Evolutionary conservation across 2,113 vertebrate species (phyloP).

Genomic region (Myiozetetes cayanensis): DNA sequence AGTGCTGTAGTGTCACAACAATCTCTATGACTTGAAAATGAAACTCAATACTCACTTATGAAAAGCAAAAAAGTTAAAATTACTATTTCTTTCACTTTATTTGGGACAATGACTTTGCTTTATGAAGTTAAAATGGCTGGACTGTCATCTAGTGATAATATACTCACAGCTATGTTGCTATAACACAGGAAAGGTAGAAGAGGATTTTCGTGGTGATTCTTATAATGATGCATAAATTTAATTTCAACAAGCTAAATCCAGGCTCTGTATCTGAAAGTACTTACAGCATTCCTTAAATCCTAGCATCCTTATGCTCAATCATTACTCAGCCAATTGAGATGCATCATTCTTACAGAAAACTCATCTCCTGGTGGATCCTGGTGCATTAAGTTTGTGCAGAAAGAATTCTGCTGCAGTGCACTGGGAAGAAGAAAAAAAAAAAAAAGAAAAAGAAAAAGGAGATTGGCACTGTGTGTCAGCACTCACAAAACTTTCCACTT

Average conservation of each 20-base stretch:
- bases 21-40: neutral
- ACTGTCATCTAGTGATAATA: constrained; percentile 41
- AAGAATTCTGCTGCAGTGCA: constrained; percentile 22
- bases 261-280: neutral
- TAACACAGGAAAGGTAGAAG: neutral
- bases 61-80: neutral
- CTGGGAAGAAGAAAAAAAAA: neutral
- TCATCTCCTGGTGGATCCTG: neutral
- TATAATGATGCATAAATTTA: neutral
- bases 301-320: neutral
- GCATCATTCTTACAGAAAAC: neutral
- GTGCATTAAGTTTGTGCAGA: neutral
- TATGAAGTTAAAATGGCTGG: constrained; percentile 13
- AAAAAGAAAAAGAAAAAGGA: no score
- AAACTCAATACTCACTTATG: neutral
- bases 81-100: constrained; percentile 42
- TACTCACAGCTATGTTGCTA: neutral
- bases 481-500: neutral
- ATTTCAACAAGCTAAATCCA: neutral
- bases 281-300: neutral
- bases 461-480: neutral
- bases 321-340: neutral
- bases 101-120: constrained; percentile 19
- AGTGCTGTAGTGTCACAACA: neutral
- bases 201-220: constrained; percentile 24